phyloP scores from a whole-genome alignment of 1,140 invertebrate species.

The Maniola jurtina region DNA sequence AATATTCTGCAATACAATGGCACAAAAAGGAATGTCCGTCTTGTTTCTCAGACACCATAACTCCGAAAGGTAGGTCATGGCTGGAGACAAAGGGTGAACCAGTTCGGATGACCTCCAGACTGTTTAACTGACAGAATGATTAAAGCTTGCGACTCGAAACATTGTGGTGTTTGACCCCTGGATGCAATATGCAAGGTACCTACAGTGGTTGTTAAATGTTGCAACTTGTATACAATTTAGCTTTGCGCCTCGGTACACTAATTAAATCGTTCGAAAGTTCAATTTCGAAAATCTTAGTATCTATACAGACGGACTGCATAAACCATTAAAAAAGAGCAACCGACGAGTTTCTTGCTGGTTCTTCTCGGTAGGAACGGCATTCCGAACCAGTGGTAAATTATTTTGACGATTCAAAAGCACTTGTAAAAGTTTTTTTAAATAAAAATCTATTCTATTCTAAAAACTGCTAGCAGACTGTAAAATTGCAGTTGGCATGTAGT shows the following conservation, averaged over 20 bases:
- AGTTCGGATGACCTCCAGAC: slow-evolving; percentile 5
- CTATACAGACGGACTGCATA: too few relatives aligned
- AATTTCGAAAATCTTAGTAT: too few relatives aligned
- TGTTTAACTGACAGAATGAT: neutral
- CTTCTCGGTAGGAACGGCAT: too few relatives aligned
- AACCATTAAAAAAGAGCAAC: too few relatives aligned
- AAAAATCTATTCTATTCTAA: too few relatives aligned
- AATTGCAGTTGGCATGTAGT: too few relatives aligned
- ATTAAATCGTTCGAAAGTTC: neutral
- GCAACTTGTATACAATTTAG: neutral
- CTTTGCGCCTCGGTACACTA: neutral
- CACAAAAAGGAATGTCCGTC: neutral
- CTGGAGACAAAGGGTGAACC: slow-evolving; percentile 4
- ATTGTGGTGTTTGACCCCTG: neutral
- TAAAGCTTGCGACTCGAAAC: neutral
- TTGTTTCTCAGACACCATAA: slow-evolving; percentile 1
- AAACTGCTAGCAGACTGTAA: too few relatives aligned
- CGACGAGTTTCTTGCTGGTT: too few relatives aligned
- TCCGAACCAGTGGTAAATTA: too few relatives aligned
- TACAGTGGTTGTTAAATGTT: too few relatives aligned
- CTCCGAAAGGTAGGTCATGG: slow-evolving; percentile 4
- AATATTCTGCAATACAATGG: neutral
- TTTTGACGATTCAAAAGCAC: too few relatives aligned
- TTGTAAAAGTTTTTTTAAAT: too few relatives aligned
- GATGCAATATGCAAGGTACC: neutral